Percentiles rank a stretch among this genome's conserved stretches.
phyloP scores from a whole-genome alignment of 2,888 invertebrate species.

The Dynastes maya region DNA sequence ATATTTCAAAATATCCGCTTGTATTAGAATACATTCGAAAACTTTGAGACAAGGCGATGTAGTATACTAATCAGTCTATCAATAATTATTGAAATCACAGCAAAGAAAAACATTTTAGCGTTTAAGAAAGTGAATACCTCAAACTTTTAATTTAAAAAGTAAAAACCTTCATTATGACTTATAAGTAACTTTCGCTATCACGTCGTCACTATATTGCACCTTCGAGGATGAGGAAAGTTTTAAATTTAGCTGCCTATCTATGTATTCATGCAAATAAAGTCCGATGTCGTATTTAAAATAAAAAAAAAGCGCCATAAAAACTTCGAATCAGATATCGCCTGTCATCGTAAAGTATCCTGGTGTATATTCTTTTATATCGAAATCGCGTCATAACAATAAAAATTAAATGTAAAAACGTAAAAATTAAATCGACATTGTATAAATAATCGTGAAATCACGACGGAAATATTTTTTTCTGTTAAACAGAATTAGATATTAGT shows the following conservation, averaged over 20 bases:
- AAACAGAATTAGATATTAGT: not conserved
- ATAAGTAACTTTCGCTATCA: not conserved
- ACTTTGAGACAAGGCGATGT: too few species aligned
- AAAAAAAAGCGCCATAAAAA: not conserved
- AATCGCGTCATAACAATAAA: not conserved
- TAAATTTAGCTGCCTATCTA: not conserved
- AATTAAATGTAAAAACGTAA: not conserved
- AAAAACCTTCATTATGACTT: not conserved
- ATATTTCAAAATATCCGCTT: too few species aligned
- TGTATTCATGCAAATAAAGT: not conserved
- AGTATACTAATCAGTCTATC: too few species aligned
- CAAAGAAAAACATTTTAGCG: too few species aligned
- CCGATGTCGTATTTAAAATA: not conserved
- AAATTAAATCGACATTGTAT: not conserved
- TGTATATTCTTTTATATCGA: not conserved
- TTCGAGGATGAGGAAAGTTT: slow-evolving; percentile 6
- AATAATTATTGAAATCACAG: too few species aligned
- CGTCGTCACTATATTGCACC: not conserved
- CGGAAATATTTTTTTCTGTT: too few species aligned
- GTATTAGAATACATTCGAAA: too few species aligned
- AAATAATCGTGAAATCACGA: too few species aligned
- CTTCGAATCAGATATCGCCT: not conserved
- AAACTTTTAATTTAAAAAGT: not conserved
- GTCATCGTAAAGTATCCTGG: not conserved
- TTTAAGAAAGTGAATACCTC: too few species aligned